A percentile compares a stretch with the other conserved stretches of the same genome.
phyloP scores from a whole-genome alignment of 1,140 invertebrate genomes.

The Sitodiplosis mosellana region DNA sequence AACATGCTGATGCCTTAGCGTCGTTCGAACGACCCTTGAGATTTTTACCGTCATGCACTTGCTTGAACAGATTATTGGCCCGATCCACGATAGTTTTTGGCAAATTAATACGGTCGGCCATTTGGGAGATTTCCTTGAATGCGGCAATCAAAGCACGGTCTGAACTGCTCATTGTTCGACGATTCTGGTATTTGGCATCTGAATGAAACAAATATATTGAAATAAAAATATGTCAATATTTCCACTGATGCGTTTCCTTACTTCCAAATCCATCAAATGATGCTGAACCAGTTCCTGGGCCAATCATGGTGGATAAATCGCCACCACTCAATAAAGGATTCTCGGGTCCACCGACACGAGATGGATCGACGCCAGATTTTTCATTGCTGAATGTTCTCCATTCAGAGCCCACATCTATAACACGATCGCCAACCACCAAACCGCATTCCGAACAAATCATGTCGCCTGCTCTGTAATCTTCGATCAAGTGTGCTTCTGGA shows the following conservation, averaged over 20 bases:
- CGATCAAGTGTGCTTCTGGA: constrained; percentile 87
- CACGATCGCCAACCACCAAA: constrained; percentile 93
- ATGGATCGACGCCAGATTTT: constrained; percentile 89
- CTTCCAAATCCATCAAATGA: constrained; percentile 60
- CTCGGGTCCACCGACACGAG: constrained; percentile 93
- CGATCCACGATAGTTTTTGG: constrained; percentile 88
- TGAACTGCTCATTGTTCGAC: constrained; percentile 79
- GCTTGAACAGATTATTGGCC: constrained; percentile 92
- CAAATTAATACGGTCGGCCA: constrained; percentile 96
- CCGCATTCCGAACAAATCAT: constrained; percentile 99
- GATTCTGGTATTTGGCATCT: constrained; percentile 81
- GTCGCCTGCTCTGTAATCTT: constrained; percentile 97
- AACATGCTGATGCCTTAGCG: constrained; percentile 93
- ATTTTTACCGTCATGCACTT: constrained; percentile 95
- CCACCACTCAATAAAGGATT: constrained; percentile 90
- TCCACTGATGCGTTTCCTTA: neutral
- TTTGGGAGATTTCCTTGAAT: constrained; percentile 88
- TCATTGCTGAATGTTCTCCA: constrained; percentile 99
- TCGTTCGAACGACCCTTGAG: constrained; percentile 90
- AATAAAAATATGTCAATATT: neutral
- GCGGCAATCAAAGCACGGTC: constrained; percentile 90
- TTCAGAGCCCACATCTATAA: constrained; percentile 99
- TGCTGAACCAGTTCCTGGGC: constrained; percentile 70
- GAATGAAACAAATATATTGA: neutral
- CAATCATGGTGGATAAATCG: constrained; percentile 95